These are phyloP conservation scores for Archilochus colubris DNA, from an alignment of 2,113 vertebrate species.

Conservation along the genomic window DNA sequence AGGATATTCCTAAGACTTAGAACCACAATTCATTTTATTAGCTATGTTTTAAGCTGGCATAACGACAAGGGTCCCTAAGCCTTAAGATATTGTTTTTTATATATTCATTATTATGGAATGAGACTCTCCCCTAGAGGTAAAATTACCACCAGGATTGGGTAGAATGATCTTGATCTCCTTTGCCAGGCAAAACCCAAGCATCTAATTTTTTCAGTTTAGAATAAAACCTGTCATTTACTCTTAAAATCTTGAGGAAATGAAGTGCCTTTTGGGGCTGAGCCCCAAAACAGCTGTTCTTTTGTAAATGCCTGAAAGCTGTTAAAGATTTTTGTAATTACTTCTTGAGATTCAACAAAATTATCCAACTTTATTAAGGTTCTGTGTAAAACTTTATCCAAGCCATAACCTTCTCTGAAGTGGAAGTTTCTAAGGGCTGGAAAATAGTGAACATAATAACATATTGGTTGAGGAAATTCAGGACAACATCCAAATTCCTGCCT, in stretches of 20 bases:
- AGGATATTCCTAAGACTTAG: constrained; percentile 13
- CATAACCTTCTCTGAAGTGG: not conserved
- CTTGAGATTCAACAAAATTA: not conserved
- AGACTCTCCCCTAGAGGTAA: not conserved
- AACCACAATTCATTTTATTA: constrained; percentile 21
- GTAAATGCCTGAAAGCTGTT: not conserved
- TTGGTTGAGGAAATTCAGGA: not conserved
- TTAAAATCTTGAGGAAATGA: constrained; percentile 29
- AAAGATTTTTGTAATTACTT: not conserved
- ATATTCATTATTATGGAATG: constrained; percentile 1
- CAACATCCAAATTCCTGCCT: not conserved
- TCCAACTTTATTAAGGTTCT: not conserved
- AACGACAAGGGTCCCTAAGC: constrained; percentile 12
- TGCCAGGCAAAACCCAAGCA: not conserved
- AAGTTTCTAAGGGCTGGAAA: not conserved
- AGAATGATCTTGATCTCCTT: not conserved
- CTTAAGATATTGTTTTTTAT: not conserved
- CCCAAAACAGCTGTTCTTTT: not conserved
- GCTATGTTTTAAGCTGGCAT: not conserved
- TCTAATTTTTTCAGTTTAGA: constrained; percentile 35
- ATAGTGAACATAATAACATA: not conserved
- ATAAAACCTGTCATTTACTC: not conserved
- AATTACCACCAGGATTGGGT: not conserved
- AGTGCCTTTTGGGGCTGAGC: not conserved
- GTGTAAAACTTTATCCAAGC: not conserved